Conservation (phyloP, 2,797 vertebrate genomes). For the Rhinophrynus dorsalis region DNA sequence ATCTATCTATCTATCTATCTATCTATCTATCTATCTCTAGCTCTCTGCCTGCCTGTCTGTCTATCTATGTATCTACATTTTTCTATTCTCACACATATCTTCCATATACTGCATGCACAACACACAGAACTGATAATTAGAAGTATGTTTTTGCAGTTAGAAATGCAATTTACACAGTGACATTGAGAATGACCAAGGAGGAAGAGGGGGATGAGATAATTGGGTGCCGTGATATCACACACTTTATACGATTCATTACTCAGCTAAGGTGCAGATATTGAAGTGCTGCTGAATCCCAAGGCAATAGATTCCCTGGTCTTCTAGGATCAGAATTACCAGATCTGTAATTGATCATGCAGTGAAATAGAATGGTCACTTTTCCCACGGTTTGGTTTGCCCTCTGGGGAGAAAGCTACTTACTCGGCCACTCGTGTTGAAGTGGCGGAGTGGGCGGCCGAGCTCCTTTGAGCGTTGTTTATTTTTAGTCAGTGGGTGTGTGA, state of each 20-base stretch:
- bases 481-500: conserved; percentile 34
- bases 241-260: not conserved
- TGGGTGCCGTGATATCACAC: not conserved
- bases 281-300: not conserved
- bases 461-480: conserved; percentile 39
- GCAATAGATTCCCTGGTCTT: not conserved
- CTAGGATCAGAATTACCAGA: not conserved
- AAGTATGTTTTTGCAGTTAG: not conserved
- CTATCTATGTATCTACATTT: no score
- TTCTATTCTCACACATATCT: no score
- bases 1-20: no score
- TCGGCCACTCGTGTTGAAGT: conserved; percentile 23
- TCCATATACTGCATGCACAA: not conserved
- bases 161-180: not conserved
- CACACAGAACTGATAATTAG: not conserved
- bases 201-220: not conserved
- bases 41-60: no score
- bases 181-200: not conserved
- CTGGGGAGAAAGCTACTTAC: not conserved
- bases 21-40: no score
- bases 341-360: not conserved
- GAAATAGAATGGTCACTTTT: conserved; percentile 6
- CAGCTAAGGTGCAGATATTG: not conserved
- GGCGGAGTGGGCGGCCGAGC: conserved; percentile 15
- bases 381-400: conserved; percentile 4